Evolutionary conservation across 2,113 vertebrate genomes (phyloP).

Genomic region (Chionis minor): DNA sequence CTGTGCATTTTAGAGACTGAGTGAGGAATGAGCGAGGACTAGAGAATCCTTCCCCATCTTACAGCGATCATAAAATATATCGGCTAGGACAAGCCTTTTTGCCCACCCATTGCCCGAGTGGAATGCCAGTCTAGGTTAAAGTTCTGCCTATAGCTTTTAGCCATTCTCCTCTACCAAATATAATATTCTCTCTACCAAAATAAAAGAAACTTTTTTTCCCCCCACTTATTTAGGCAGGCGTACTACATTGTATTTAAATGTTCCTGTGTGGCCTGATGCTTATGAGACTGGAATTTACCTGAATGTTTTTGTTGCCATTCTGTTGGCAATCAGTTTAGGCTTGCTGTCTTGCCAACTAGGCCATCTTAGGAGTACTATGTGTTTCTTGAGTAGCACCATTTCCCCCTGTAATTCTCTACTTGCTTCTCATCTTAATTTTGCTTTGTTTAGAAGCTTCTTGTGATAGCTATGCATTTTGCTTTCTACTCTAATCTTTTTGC

Average conservation of each 20-base stretch:
- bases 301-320: neutral
- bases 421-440: slow-evolving; percentile 6
- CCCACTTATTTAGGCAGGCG: neutral
- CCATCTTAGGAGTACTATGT: neutral
- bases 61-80: neutral
- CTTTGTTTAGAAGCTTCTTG: slow-evolving; percentile 16
- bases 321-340: slow-evolving; percentile 22
- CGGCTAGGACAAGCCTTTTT: neutral
- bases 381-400: slow-evolving; percentile 26
- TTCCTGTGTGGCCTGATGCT: neutral
- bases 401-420: slow-evolving; percentile 17
- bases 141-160: neutral
- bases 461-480: neutral
- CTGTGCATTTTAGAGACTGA: neutral
- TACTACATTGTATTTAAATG: neutral
- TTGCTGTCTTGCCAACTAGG: slow-evolving; percentile 15
- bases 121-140: neutral
- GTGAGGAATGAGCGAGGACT: neutral
- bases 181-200: neutral
- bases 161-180: neutral
- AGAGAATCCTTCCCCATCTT: neutral
- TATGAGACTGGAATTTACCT: neutral
- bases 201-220: neutral
- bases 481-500: neutral
- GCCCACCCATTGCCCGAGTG: neutral